Base-by-base conservation (phyloP, 2,888 invertebrate species). In the Petrolisthes cinctipes region DNA sequence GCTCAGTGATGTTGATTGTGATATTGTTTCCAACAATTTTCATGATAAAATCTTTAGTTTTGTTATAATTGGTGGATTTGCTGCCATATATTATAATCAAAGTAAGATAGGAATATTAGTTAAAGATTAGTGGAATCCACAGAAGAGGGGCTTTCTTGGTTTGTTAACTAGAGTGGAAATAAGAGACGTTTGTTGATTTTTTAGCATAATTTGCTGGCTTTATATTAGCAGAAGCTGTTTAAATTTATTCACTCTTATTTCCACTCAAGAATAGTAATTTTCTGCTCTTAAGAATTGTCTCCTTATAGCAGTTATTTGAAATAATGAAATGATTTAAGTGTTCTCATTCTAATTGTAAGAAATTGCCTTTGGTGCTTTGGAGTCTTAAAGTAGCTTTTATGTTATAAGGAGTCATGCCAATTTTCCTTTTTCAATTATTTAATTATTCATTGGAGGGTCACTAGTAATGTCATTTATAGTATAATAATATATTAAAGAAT, bases 391-490 rank as follows among this genome's bases (percentile, higher is more conserved):
- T 37, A 37, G 37, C 37, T 37, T 75, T 54, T 75, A 17, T 71
- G 82, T 71, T 83, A 86, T 86, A 83, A 83, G 82, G 83, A 82
- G 86, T 82, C 68, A 57, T 80, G 80, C 51, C 56, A 83, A 71
- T 56, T 78, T 78, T 79, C 56, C 54, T 79, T 53, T 85, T 86
- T 78, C 82, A 86, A 76, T 82, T 82, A 78, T 82, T 57, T 56
- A 51, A 73, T n/a, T 73, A 85, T 73, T 85, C n/a, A 73, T 68
- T 85, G 73, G 81, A 76, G 78, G 54, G 85, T 85, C 20, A 75
- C 81, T 81, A 73, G 7, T 81, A 81, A 73, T 81, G 81, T 81
- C 81, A 85, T 81, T 66, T 73, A 23, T 7, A 20, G 9, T 57
- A 14, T 56, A 79, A 17, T 80, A 4, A 71, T 71, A 7, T 71